These are phyloP conservation scores for Seira musarum DNA, from an alignment of 2,888 invertebrate genomes.

Conservation along the genomic window DNA sequence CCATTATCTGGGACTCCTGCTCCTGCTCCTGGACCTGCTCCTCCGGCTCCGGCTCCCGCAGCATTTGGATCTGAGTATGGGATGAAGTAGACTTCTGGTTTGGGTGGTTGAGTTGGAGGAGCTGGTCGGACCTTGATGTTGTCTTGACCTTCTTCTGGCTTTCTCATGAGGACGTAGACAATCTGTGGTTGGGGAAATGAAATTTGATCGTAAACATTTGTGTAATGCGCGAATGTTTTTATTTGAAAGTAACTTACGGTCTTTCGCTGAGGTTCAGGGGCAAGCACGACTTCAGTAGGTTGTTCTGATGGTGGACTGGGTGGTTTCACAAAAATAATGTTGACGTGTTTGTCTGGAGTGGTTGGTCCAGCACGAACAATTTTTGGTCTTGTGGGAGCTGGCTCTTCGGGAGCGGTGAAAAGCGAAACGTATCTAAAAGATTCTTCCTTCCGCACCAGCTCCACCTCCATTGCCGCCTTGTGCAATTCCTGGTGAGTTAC, in stretches of 20 bases:
- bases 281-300: slow-evolving; percentile 37
- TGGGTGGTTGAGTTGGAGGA: slow-evolving; percentile 23
- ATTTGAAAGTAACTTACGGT: slow-evolving; percentile 7
- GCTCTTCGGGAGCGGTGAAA: slow-evolving; percentile 52
- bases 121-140: slow-evolving; percentile 21
- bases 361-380: slow-evolving; percentile 53
- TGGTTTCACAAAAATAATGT: slow-evolving; percentile 47
- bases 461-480: background rate
- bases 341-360: slow-evolving; percentile 35
- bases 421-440: slow-evolving; percentile 54
- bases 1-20: slow-evolving; percentile 14
- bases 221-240: background rate
- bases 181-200: background rate
- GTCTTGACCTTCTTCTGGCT: slow-evolving; percentile 33
- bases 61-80: slow-evolving; percentile 30
- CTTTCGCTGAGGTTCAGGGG: slow-evolving; percentile 41
- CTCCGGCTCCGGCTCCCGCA: slow-evolving; percentile 34
- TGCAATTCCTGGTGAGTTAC: background rate
- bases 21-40: slow-evolving; percentile 30
- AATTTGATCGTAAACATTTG: background rate
- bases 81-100: slow-evolving; percentile 43
- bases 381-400: slow-evolving; percentile 41
- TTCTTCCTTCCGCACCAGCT: slow-evolving; percentile 19
- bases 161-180: slow-evolving; percentile 42
- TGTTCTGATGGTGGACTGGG: slow-evolving; percentile 34